Evolutionary conservation across 2,797 vertebrate species (phyloP).

Genomic region (Scomberomorus guttatus): DNA sequence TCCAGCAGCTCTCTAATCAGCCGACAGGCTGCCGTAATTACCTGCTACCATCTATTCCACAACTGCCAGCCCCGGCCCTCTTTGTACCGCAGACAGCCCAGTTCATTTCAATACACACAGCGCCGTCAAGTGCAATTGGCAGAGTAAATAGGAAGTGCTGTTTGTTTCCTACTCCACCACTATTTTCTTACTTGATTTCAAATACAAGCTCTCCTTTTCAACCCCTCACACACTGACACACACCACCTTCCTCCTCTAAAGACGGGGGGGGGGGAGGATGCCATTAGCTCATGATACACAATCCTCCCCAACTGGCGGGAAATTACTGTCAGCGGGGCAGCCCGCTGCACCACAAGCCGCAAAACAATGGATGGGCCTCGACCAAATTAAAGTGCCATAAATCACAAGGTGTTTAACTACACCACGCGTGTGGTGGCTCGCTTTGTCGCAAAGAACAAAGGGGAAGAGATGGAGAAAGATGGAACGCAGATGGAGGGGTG

Average conservation of each 20-base stretch:
- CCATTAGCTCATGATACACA: constrained; percentile 82
- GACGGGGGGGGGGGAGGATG: constrained; percentile 51
- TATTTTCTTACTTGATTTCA: constrained; percentile 59
- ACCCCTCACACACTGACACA: constrained; percentile 40
- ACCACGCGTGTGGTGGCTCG: constrained; percentile 51
- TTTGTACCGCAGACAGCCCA: constrained; percentile 72
- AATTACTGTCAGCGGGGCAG: constrained; percentile 82
- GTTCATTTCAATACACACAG: constrained; percentile 87
- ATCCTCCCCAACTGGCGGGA: constrained; percentile 78
- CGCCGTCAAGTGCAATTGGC: constrained; percentile 84
- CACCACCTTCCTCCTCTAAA: constrained; percentile 67
- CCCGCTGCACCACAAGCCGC: constrained; percentile 63
- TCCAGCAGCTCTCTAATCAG: constrained; percentile 80
- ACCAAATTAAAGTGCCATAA: constrained; percentile 85
- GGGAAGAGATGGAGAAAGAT: constrained; percentile 43
- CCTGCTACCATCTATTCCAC: constrained; percentile 78
- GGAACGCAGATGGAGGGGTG: constrained; percentile 48
- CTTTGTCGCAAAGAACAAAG: constrained; percentile 32
- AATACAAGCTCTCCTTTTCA: constrained; percentile 45
- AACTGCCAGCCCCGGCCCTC: constrained; percentile 47
- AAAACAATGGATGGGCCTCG: constrained; percentile 76
- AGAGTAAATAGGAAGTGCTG: constrained; percentile 76
- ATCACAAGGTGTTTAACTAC: constrained; percentile 81
- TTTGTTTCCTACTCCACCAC: constrained; percentile 85
- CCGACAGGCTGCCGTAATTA: constrained; percentile 68